Evolutionary conservation across 2,888 invertebrate species (phyloP).

Genomic region (Lasioglossum morio): DNA sequence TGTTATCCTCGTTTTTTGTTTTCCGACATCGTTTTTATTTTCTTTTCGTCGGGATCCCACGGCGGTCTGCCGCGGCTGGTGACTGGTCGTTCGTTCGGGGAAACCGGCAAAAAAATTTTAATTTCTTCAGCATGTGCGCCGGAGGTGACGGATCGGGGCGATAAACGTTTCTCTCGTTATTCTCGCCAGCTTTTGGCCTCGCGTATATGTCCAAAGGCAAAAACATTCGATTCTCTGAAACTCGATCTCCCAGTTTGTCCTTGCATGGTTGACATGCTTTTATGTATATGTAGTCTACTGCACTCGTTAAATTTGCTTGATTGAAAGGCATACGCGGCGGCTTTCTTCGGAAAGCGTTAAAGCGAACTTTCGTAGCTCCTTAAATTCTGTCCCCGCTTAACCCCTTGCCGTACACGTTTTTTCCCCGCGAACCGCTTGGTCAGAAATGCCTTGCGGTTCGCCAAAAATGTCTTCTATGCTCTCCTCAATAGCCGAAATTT

Average conservation of each 20-base stretch:
- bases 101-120: slow-evolving; percentile 74
- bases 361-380: not conserved
- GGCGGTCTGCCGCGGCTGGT: slow-evolving; percentile 39
- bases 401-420: not conserved
- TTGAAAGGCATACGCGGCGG: slow-evolving; percentile 17
- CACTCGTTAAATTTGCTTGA: slow-evolving; percentile 35
- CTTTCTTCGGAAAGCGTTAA: slow-evolving; percentile 3
- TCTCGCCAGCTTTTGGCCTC: slow-evolving; percentile 46
- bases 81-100: slow-evolving; percentile 57
- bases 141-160: slow-evolving; percentile 74
- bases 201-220: slow-evolving; percentile 41
- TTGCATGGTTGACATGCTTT: slow-evolving; percentile 32
- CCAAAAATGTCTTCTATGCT: not conserved
- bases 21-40: slow-evolving; percentile 27
- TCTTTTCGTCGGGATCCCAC: slow-evolving; percentile 44
- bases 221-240: slow-evolving; percentile 55
- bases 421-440: not conserved
- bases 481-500: not conserved
- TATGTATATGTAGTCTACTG: slow-evolving; percentile 21
- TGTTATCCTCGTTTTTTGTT: slow-evolving; percentile 14
- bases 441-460: not conserved
- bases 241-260: slow-evolving; percentile 47
- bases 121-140: slow-evolving; percentile 80
- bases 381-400: not conserved
- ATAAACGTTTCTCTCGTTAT: slow-evolving; percentile 67